phyloP scores from a whole-genome alignment of 2,113 vertebrate genomes.

The Apodemus speciosus region DNA sequence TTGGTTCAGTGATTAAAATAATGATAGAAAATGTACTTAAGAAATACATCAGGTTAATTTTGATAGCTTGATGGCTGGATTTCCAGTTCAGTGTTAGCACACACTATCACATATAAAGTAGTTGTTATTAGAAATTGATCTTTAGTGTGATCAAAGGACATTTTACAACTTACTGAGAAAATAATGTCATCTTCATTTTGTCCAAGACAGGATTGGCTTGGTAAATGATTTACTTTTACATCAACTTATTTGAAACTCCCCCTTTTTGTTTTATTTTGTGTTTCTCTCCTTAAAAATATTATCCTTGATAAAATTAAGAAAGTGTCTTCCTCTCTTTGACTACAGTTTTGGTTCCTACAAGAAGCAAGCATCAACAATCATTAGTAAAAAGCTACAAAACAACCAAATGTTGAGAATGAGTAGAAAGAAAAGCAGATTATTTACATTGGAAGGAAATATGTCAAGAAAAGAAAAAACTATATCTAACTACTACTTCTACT shows the following conservation, averaged over 20 bases:
- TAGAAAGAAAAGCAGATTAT: not conserved
- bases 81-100: constrained; percentile 36
- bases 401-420: no score
- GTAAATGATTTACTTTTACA: not conserved
- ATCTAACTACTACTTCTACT: not conserved
- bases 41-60: not conserved
- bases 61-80: not conserved
- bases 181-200: not conserved
- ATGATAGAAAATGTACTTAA: constrained; percentile 6
- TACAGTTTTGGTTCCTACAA: not conserved
- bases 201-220: not conserved
- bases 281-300: not conserved
- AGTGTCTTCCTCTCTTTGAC: not conserved
- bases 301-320: not conserved
- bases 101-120: not conserved
- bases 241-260: not conserved
- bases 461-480: not conserved
- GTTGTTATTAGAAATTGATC: constrained; percentile 9
- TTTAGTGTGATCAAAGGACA: not conserved
- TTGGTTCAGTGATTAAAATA: constrained; percentile 31
- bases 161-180: not conserved
- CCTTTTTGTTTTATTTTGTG: not conserved
- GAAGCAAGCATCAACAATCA: not conserved
- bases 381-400: not conserved
- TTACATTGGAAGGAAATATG: not conserved